A percentile compares a stretch with the other conserved stretches of the same genome.
These are phyloP conservation scores for Lacanobia oleracea DNA, from an alignment of 2,888 invertebrate genomes.

Conservation along the genomic window DNA sequence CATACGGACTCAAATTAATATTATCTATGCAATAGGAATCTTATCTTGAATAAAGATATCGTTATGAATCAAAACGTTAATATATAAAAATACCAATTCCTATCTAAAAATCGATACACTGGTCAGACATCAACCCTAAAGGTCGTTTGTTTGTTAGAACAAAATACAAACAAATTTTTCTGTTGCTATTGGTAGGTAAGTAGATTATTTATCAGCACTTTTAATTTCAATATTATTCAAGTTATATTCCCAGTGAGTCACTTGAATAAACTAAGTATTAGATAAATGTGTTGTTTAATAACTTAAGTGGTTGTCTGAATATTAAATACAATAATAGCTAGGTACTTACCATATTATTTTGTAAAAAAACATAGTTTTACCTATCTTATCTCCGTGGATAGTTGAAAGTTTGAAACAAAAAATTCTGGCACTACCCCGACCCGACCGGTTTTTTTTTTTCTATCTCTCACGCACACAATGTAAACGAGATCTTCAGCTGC, in stretches of 20 bases:
- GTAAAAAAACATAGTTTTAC: background rate
- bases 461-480: background rate
- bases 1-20: background rate
- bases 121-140: background rate
- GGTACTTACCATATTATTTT: background rate
- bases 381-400: background rate
- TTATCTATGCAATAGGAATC: constrained; percentile 13
- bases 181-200: constrained; percentile 25
- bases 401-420: background rate
- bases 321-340: background rate
- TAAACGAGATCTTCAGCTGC: constrained; percentile 7
- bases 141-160: constrained; percentile 1
- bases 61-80: constrained; percentile 6
- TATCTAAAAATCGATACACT: constrained; percentile 10
- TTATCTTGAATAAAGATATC: constrained; percentile 27
- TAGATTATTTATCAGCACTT: constrained; percentile 1
- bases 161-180: constrained; percentile 6
- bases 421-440: background rate
- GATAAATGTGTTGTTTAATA: background rate
- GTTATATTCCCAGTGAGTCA: background rate
- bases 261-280: background rate
- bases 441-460: constrained; percentile 4
- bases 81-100: background rate
- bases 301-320: background rate
- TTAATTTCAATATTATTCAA: constrained; percentile 5